Evolutionary conservation across 2,113 vertebrate genomes (phyloP), one percentile per base, ranked within the genome.

Genomic region (Prolemur simus): DNA sequence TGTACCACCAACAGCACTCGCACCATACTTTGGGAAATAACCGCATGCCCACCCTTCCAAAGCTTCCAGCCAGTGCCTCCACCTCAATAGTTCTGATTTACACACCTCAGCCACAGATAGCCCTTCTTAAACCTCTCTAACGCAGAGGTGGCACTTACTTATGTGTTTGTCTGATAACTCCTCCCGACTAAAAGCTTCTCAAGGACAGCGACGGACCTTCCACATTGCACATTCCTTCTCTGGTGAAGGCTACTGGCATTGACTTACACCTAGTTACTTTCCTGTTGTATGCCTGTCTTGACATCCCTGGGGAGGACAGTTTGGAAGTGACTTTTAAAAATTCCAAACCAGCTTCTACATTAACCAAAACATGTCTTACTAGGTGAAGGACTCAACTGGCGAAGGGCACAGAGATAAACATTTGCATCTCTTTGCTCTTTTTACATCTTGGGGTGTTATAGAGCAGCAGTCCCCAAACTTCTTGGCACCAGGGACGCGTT

Each of bases 311-410:
- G 58, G 58, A 87, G 45, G 52, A 85, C 14, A 74, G 49, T 87
- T 87, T 18, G 39, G 15, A 82, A 82, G 45, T 45, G 52, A 95
- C 54, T 92, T 86, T 39, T 23, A 60, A 85, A 86, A 89, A 68
- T 56, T 20, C 4, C n/a, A 83, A 42, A 83, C 21, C 21, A 69
- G 90, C 47, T 90, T 76, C 91, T 54, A 74, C 47, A 49, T 76
- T 52, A 69, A 94, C 6, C 8, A n/a, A 81, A 42, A n/a, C 1
- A 58, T 25, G 27, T 58, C 83, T 39, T 74, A 32, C 23, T 13
- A 82, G 42, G 60, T 87, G 49, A 64, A 20, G 47, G 37, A n/a
- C 10, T 66, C 27, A 47, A 15, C 4, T 1, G 10, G 27, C 60
- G n/a, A 74, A 73, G 94, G 32, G 9, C 37, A 39, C 37, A 69